Evolutionary conservation across 2,113 vertebrate species (phyloP).

Genomic region (Dromas ardeola): DNA sequence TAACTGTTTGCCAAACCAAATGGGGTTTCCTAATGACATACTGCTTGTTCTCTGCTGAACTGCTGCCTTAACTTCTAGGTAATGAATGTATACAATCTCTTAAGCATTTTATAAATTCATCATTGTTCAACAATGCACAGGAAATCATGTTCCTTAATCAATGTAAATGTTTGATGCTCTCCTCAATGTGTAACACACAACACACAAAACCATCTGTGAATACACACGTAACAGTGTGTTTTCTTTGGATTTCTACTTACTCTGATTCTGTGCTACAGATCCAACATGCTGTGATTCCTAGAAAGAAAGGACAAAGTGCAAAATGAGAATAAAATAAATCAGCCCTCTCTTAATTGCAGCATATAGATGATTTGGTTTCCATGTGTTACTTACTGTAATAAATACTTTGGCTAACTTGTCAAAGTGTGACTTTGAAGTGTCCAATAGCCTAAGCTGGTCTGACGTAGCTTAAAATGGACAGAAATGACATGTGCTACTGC

Average conservation of each 20-base stretch:
- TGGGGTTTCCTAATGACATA: not conserved
- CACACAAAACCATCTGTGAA: not conserved
- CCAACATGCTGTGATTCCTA: conserved; percentile 80
- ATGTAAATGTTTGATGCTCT: not conserved
- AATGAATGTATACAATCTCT: not conserved
- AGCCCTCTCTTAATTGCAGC: not conserved
- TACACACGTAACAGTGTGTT: not conserved
- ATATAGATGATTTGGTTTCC: not conserved
- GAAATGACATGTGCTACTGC: rapidly evolving
- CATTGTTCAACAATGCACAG: not conserved
- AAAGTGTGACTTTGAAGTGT: not conserved
- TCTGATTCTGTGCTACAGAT: conserved; percentile 79
- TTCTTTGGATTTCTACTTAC: conserved; percentile 79
- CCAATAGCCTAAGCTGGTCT: not conserved
- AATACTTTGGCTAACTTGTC: not conserved
- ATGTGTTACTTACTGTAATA: not conserved
- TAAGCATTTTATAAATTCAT: not conserved
- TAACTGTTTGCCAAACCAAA: not conserved
- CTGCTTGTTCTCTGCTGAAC: not conserved
- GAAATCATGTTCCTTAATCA: not conserved
- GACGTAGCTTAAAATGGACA: not conserved
- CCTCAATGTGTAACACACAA: rapidly evolving
- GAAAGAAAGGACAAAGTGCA: not conserved
- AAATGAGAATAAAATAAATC: not conserved
- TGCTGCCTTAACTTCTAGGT: not conserved